A percentile compares a stretch with the other conserved stretches of the same genome.
These are phyloP conservation scores for Callyntrura guangdongensis DNA, from an alignment of 2,888 invertebrate genomes.

Conservation along the genomic window DNA sequence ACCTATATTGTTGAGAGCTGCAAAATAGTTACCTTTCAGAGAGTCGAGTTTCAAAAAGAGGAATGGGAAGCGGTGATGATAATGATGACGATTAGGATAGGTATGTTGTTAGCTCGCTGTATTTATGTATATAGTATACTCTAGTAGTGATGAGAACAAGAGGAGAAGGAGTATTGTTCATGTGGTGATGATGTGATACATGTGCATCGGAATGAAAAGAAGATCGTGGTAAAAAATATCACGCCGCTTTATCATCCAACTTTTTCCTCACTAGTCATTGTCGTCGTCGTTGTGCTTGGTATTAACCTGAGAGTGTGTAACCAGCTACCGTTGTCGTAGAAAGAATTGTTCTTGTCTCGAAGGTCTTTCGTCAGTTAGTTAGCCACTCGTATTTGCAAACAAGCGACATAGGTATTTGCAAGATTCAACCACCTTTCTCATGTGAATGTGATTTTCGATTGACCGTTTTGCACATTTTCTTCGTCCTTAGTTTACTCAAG, in stretches of 20 bases:
- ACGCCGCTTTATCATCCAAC: constrained; percentile 55
- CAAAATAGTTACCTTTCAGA: background rate
- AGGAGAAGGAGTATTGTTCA: constrained; percentile 25
- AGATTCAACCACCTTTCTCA: constrained; percentile 18
- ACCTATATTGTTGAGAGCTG: constrained; percentile 22
- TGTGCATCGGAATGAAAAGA: constrained; percentile 63
- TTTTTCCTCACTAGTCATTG: constrained; percentile 43
- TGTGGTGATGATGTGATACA: constrained; percentile 67
- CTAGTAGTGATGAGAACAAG: constrained; percentile 36
- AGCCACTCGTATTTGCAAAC: constrained; percentile 10
- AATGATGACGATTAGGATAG: background rate
- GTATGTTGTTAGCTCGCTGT: constrained; percentile 31
- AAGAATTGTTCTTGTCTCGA: constrained; percentile 13
- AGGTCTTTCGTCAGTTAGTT: constrained; percentile 36
- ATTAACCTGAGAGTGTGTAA: constrained; percentile 44
- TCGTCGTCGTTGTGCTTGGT: constrained; percentile 2
- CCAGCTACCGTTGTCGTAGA: too few species aligned
- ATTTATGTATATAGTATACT: background rate
- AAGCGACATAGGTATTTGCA: background rate
- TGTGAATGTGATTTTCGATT: constrained; percentile 45
- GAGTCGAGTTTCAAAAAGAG: constrained; percentile 23
- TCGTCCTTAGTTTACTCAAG: too few species aligned
- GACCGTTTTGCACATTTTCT: background rate
- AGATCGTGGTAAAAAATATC: constrained; percentile 68
- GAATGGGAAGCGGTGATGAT: background rate